Conservation (phyloP, 1,140 invertebrate genomes). For the Bombus turneri region DNA sequence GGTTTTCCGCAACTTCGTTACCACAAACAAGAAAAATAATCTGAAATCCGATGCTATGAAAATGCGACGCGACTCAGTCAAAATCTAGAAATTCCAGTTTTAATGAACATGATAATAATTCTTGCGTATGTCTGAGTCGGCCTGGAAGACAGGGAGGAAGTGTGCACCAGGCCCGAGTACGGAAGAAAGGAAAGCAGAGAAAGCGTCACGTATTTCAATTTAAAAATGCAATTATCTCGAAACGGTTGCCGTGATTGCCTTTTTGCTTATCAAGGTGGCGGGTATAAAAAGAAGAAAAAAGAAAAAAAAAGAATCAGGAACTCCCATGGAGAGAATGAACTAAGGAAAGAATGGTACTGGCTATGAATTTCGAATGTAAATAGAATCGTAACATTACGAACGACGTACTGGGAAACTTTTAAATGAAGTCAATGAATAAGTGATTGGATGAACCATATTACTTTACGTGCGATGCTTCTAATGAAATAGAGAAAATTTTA, state of each 20-base stretch:
- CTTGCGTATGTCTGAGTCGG: background rate
- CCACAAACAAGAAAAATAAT: background rate
- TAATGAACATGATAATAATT: conserved; percentile 37
- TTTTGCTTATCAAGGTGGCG: conserved; percentile 39
- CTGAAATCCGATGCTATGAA: background rate
- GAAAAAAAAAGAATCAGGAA: background rate
- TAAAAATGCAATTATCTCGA: conserved; percentile 51
- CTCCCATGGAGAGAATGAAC: background rate
- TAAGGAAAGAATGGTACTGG: background rate
- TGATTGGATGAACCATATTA: background rate
- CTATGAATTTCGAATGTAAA: conserved; percentile 1
- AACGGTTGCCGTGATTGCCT: conserved; percentile 30
- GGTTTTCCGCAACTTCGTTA: background rate
- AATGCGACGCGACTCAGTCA: background rate
- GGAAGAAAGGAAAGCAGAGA: background rate
- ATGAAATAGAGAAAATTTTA: background rate
- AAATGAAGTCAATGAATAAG: background rate
- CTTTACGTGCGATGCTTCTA: background rate
- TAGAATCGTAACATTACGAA: conserved; percentile 5
- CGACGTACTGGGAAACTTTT: background rate
- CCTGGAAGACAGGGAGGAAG: background rate
- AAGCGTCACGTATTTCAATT: conserved; percentile 40
- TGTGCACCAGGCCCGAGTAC: background rate
- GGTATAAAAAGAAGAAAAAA: background rate
- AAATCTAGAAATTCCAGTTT: conserved; percentile 12